Evolutionary conservation across 2,888 invertebrate species (phyloP).

Genomic region (Sinopyrophorus schimmeli): DNA sequence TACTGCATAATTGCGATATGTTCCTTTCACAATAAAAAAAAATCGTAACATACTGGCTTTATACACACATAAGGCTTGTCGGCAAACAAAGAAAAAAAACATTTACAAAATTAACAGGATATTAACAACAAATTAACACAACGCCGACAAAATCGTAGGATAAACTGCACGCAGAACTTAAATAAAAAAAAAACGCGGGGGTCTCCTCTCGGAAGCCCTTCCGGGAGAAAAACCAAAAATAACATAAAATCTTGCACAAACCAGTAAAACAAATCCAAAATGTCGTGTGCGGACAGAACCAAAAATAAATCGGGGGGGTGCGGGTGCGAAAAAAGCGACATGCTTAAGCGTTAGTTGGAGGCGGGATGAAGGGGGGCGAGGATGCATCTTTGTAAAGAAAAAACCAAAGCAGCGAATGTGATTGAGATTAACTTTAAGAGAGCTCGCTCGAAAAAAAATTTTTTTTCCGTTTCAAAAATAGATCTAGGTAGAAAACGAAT

Average conservation of each 20-base stretch:
- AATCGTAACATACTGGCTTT: conserved; percentile 39
- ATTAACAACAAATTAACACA: conserved; percentile 35
- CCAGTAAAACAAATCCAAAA: conserved; percentile 54
- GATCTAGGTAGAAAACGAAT: no score
- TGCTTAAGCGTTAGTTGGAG: conserved; percentile 10
- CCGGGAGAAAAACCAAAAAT: conserved; percentile 16
- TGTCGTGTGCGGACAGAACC: no score
- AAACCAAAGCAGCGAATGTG: conserved; percentile 40
- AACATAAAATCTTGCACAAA: conserved; percentile 21
- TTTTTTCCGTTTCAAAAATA: no score
- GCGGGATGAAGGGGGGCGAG: conserved; percentile 23
- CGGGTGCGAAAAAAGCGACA: no score
- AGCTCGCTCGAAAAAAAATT: conserved; percentile 19
- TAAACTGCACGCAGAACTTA: conserved; percentile 33
- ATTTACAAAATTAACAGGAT: conserved; percentile 37
- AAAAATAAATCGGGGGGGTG: no score
- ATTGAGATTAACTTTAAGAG: no score
- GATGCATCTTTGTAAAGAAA: conserved; percentile 50
- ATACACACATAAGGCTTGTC: conserved; percentile 35
- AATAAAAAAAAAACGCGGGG: conserved; percentile 12
- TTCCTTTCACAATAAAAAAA: conserved; percentile 29
- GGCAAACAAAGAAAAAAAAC: conserved; percentile 33
- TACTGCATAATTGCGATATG: conserved; percentile 33
- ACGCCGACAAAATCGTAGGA: conserved; percentile 32
- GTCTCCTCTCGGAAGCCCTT: no score